These are phyloP conservation scores for Oreochromis mossambicus DNA, from an alignment of 2,797 vertebrate genomes.

Conservation along the genomic window DNA sequence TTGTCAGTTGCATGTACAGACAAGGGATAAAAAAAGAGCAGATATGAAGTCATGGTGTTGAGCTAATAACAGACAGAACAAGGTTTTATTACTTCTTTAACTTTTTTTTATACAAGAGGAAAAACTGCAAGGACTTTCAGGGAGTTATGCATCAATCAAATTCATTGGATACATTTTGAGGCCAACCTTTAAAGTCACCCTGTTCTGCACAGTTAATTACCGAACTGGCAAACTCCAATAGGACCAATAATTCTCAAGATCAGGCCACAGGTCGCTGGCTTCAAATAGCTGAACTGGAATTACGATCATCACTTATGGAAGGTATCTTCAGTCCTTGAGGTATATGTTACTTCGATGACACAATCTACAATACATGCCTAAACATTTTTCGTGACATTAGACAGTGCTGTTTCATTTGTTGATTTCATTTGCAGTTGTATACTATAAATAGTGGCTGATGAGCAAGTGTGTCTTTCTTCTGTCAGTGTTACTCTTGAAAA, in stretches of 20 bases:
- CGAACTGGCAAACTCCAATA: conserved; percentile 54
- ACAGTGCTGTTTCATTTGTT: neutral
- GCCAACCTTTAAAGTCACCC: conserved; percentile 66
- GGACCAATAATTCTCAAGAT: conserved; percentile 64
- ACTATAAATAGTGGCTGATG: conserved; percentile 29
- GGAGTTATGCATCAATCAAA: conserved; percentile 54
- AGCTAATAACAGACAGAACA: conserved; percentile 1
- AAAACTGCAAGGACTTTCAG: conserved; percentile 30
- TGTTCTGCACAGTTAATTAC: conserved; percentile 73
- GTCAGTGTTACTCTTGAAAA: neutral
- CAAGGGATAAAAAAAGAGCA: neutral
- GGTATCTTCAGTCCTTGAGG: conserved; percentile 10
- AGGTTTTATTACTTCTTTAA: conserved; percentile 23
- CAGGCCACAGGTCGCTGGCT: conserved; percentile 62
- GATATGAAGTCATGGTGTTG: neutral
- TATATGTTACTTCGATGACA: conserved; percentile 31
- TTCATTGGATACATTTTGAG: conserved; percentile 39
- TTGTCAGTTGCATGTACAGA: neutral
- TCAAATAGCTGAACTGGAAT: conserved; percentile 41
- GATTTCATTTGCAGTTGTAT: conserved; percentile 1
- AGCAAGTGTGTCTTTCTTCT: neutral
- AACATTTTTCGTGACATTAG: neutral
- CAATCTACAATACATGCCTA: neutral
- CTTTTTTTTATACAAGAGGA: neutral
- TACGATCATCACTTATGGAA: conserved; percentile 44